Evolutionary conservation across 2,797 vertebrate genomes (phyloP).

Genomic region (Arremon brunneinucha): DNA sequence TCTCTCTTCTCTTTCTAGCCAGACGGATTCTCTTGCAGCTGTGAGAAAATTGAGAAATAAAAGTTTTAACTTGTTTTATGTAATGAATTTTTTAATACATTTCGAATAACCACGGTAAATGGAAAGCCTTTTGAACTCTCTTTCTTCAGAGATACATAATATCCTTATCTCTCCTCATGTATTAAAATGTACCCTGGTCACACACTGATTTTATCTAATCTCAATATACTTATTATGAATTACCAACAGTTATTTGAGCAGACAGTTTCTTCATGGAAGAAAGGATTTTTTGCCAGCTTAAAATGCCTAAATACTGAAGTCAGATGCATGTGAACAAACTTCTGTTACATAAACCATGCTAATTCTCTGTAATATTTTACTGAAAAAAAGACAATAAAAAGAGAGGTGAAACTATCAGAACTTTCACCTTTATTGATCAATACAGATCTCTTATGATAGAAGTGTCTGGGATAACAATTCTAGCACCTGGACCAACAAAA

Average conservation of each 20-base stretch:
- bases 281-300: neutral
- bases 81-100: neutral
- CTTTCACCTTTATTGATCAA: neutral
- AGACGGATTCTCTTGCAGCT: conserved; percentile 87
- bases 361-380: neutral
- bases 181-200: neutral
- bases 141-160: neutral
- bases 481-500: neutral
- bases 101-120: neutral
- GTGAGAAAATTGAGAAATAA: neutral
- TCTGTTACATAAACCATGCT: neutral
- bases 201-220: neutral
- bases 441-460: neutral
- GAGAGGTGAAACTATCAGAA: neutral
- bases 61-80: neutral
- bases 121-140: neutral
- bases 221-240: neutral
- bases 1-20: conserved; percentile 87
- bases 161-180: neutral
- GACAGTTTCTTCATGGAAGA: neutral
- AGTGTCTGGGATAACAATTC: neutral
- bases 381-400: neutral
- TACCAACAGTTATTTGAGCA: neutral
- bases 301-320: neutral
- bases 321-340: neutral